Evolutionary conservation across 1,140 invertebrate species (phyloP), one percentile per base, ranked within the genome.

Genomic region (Zaprionus gabonicus): DNA sequence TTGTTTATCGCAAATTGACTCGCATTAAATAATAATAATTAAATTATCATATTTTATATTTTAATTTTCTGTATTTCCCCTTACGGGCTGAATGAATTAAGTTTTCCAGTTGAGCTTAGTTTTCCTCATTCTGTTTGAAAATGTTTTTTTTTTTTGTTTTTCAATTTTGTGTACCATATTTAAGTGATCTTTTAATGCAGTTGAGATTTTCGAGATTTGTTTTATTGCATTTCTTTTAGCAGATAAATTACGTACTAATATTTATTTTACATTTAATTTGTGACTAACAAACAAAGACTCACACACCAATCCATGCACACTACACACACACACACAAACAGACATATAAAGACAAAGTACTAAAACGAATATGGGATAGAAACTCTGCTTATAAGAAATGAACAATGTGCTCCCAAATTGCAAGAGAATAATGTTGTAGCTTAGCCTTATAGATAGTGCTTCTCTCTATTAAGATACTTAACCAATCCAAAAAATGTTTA

Each of bases 201-300:
- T 76, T 65, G 67, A 82, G 77, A 76, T 85, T 79, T 28, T 76
- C 20, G 44, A 77, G 78, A 77, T 59, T 65, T 64, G 67, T 73
- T 58, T 59, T 80, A 34, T 86, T 83, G 84, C 83, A 86, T 86
- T 90, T 87, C 85, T 77, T 79, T 76, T 90, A 73, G 63, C 64
- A 46, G 66, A 55, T 66, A 62, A 67, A 38, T 73, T 77, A 77
- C 60, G 41, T 85, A 87, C 84, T 87, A 87, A 87, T 87, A 87
- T 87, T 87, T 87, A 87, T 87, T 87, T 72, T 77, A 68, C 57
- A 70, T 81, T 90, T 90, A 90, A 90, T 79, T 49, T 57, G 72
- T 76, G 78, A 27, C 58, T 85, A 86, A 77, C 80, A 79, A 68
- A 68, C 38, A 81, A 27, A 59, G 51, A 59, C 38, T 20, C 44